phyloP scores from a whole-genome alignment of 2,888 invertebrate species.

The Lepeophtheirus nordmannii region DNA sequence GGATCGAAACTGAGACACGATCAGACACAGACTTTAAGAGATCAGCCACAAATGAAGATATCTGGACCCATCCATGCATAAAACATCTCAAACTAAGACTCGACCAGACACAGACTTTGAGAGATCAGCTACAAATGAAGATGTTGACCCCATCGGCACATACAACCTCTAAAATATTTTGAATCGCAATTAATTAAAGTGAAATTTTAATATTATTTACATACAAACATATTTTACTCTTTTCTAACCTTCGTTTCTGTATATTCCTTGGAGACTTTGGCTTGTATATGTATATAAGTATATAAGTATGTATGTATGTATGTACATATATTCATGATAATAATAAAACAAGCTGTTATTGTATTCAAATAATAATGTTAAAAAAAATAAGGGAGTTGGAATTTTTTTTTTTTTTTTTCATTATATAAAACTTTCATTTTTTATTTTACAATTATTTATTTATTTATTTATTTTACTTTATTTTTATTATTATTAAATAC shows the following conservation, averaged over 20 bases:
- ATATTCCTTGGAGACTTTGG: neutral
- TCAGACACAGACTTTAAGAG: too few relatives aligned
- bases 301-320: neutral
- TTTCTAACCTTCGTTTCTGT: neutral
- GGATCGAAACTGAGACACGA: too few relatives aligned
- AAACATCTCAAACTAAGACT: too few relatives aligned
- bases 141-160: too few relatives aligned
- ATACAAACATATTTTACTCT: neutral
- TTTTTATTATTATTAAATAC: neutral
- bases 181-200: neutral
- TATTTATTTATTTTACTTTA: neutral
- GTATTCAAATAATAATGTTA: slow-evolving; percentile 7
- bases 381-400: neutral
- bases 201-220: neutral
- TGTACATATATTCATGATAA: neutral
- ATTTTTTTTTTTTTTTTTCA: neutral
- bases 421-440: slow-evolving; percentile 1
- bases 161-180: neutral
- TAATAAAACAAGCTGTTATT: slow-evolving; percentile 6
- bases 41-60: too few relatives aligned
- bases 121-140: too few relatives aligned
- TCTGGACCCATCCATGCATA: too few relatives aligned
- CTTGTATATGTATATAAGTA: neutral
- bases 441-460: neutral
- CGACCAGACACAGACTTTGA: too few relatives aligned